phyloP scores from a whole-genome alignment of 1,140 invertebrate species.

The Saccostrea glomerata region DNA sequence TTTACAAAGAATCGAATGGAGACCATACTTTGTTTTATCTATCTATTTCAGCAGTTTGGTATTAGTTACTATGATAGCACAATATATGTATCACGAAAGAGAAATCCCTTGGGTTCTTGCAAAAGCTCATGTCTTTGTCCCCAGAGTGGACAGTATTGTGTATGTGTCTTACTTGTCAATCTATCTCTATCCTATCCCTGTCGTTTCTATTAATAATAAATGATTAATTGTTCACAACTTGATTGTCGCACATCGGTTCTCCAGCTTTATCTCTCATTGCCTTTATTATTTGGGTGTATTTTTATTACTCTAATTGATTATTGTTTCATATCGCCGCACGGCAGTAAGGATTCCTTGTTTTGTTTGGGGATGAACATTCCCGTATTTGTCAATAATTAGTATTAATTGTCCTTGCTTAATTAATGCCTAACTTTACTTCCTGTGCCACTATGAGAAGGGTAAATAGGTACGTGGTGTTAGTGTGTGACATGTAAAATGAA shows the following conservation, averaged over 20 bases:
- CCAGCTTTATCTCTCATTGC: conserved; percentile 6
- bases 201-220: conserved; percentile 18
- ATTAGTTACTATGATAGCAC: not conserved
- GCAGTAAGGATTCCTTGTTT: not conserved
- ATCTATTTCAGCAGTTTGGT: not conserved
- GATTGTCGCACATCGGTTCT: not conserved
- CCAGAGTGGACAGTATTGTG: not conserved
- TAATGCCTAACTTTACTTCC: not conserved
- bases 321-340: conserved; percentile 22
- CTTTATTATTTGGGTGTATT: conserved; percentile 4
- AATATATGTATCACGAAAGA: not conserved
- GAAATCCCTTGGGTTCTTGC: not conserved
- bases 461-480: not conserved
- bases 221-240: not conserved
- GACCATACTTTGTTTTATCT: not conserved
- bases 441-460: not conserved
- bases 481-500: not conserved
- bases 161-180: conserved; percentile 4
- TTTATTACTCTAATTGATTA: conserved; percentile 34
- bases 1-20: not conserved
- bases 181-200: not conserved
- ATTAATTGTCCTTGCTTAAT: not conserved
- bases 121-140: conserved; percentile 5
- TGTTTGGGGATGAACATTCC: not conserved
- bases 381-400: not conserved